Percentiles rank a stretch among this genome's conserved stretches.
Evolutionary conservation across 2,797 vertebrate species (phyloP).

Genomic region (Ptychadena robeensis): DNA sequence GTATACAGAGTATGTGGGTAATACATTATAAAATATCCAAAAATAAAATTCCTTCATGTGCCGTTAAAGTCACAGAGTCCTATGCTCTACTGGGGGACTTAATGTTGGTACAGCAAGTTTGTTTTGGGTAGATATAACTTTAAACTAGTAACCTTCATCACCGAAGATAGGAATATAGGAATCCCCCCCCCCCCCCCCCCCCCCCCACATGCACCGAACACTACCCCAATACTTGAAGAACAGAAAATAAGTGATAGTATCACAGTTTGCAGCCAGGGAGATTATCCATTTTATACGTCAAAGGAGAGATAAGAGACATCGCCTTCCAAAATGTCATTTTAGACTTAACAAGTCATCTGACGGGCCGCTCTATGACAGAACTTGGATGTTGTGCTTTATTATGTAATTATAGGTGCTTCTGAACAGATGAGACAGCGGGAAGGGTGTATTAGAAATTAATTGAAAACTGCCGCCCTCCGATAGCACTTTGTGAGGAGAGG

Average conservation of each 20-base stretch:
- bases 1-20: too few species aligned
- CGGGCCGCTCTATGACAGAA: not conserved
- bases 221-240: not conserved
- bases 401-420: constrained; percentile 76
- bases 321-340: not conserved
- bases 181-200: too few species aligned
- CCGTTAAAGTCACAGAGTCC: too few species aligned
- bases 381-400: constrained; percentile 68
- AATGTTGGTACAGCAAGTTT: too few species aligned
- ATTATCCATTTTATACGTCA: not conserved
- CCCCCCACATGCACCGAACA: not conserved
- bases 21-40: too few species aligned
- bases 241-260: not conserved
- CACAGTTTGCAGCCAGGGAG: not conserved
- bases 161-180: too few species aligned
- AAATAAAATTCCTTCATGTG: too few species aligned
- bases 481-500: constrained; percentile 75
- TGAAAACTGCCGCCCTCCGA: constrained; percentile 81
- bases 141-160: too few species aligned
- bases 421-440: constrained; percentile 75
- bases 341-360: not conserved
- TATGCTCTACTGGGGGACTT: too few species aligned
- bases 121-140: too few species aligned
- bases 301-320: not conserved
- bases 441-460: constrained; percentile 77